Evolutionary conservation across 2,888 invertebrate species (phyloP), one percentile per base, ranked within the genome.

Genomic region (Octodonta nipae): DNA sequence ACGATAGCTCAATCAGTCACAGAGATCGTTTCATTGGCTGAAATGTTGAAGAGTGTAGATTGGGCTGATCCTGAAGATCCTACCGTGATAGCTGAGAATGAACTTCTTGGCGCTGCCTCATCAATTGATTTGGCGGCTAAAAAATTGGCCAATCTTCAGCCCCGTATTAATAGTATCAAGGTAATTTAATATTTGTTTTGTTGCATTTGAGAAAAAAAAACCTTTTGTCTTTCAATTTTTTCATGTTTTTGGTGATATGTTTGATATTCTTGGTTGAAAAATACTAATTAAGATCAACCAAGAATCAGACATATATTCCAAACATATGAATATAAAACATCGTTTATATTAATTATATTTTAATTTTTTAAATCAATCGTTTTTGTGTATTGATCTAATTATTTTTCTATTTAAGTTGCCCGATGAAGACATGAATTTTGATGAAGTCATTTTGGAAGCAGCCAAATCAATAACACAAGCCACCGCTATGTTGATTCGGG

Each of bases 261-360:
- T 96, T 96, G 95, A 93, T 96, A 96, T 95, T 95, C 95, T 96
- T 96, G 96, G 95, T 96, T 93, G 91, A n/a, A n/a, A n/a, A n/a
- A n/a, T 87, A 71, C 68, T 67, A 66, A 66, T 50, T 58, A 68
- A 71, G 80, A n/a, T n/a, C 89, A 87, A 89, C 93, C 93, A 79
- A 85, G 87, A 91, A 86, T 91, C 91, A 89, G 88, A 93, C 95
- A 92, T 96, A 93, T 95, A 85, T 83, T 80, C 79, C 84, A 69
- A 73, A 86, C 73, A 73, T n/a, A 68, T 49, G 49, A 36, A 40
- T 22, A 4, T 22, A n/a, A n/a, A n/a, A n/a, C n/a, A n/a, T n/a
- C n/a, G n/a, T n/a, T n/a, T n/a, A n/a, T n/a, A 6, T n/a, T n/a
- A 7, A 17, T 7, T 17, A 6, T 7, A 6, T 4, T 22, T 6